Percentiles rank a stretch among this genome's conserved stretches.
phyloP scores from a whole-genome alignment of 2,113 vertebrate species.

The Sigmodon hispidus region DNA sequence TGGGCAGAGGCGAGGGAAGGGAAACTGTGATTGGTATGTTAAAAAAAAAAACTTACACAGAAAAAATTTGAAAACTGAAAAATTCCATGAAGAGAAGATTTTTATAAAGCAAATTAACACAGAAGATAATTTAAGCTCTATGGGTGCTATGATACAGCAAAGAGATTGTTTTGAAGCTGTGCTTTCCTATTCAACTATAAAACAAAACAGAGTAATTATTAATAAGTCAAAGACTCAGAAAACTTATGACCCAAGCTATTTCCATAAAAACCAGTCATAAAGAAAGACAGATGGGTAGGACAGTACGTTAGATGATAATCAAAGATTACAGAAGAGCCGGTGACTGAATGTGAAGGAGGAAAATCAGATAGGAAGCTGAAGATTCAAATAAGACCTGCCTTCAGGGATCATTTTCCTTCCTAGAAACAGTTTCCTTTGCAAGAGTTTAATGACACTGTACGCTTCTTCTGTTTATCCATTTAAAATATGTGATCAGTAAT shows the following conservation, averaged over 20 bases:
- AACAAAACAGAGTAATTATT: conserved; percentile 1
- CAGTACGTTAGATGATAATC: neutral
- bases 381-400: neutral
- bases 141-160: neutral
- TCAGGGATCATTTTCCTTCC: neutral
- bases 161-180: conserved; percentile 28
- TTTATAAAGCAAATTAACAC: neutral
- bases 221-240: neutral
- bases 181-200: conserved; percentile 3
- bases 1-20: too few species aligned
- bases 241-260: neutral
- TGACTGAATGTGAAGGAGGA: neutral
- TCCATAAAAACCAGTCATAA: neutral
- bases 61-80: neutral
- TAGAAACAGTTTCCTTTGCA: conserved; percentile 44
- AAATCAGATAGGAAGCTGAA: neutral
- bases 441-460: neutral
- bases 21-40: too few species aligned
- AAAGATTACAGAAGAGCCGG: neutral
- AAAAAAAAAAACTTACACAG: too few species aligned
- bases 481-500: neutral
- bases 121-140: neutral
- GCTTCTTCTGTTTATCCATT: neutral
- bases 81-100: neutral
- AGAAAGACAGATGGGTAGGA: conserved; percentile 11